Base-by-base conservation (phyloP, 2,113 vertebrate species). In the Psettodes erumei region DNA sequence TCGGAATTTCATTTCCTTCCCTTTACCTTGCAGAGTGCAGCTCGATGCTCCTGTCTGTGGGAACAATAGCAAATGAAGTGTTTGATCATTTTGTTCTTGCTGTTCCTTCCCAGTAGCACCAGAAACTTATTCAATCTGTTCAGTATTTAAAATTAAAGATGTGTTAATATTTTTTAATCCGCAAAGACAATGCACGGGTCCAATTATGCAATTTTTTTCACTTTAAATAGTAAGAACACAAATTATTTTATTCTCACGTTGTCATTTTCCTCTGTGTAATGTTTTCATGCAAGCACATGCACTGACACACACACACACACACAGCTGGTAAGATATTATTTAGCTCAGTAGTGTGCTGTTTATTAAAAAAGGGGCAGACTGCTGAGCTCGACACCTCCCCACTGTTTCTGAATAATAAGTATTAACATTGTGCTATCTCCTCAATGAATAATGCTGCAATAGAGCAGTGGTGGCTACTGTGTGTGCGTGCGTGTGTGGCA, bases 391-490 rank as follows among this genome's bases (percentile, higher is more conserved):
- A 89, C 89, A 90, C 81, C 84, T 76, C 81, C 83, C 84, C 68
- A 81, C 88, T 90, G 87, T 77, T 84, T 84, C 56, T 72, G 77
- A 87, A 90, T 85, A 89, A 91, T 87, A 88, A 89, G 74, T 77
- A 91, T 86, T 82, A 89, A 81, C 79, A 81, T 25, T 73, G 47
- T 61, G 71, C 59, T 63, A 63, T 85, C 75, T 79, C 56, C 69
- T 74, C 59, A 19, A 27, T 80, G 60, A 75, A 66, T 76, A 84
- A 69, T 42, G 50, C 76, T 69, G 42, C 73, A 81, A 59, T 63
- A 27, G 48, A 82, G 56, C 62, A 27, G 2, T 21, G 28, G 43
- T 64, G 16, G 27, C 27, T 37, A 62, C 21, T 16, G 51, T 21
- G 15, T 71, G 30, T 53, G 19, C 33, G 53, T 30, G 27, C 19